Conservation (phyloP, 2,797 vertebrate genomes). For the Nyctalus aviator region DNA sequence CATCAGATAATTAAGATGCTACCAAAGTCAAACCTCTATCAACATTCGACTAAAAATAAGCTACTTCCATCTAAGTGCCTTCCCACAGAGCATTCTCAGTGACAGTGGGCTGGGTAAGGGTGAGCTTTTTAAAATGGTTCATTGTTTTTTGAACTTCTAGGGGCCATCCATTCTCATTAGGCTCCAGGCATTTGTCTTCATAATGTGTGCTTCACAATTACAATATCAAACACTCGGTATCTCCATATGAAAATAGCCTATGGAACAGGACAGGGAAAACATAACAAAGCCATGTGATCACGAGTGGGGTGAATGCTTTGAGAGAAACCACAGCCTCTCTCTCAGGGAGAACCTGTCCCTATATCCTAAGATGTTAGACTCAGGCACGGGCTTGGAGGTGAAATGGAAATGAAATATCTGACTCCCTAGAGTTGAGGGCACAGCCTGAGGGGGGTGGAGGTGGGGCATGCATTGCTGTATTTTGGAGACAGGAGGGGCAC, state of each 20-base stretch:
- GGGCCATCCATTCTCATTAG: constrained; percentile 91
- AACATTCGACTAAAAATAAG: constrained; percentile 80
- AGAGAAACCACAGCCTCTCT: constrained; percentile 70
- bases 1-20: constrained; percentile 80
- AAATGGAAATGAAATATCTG: not conserved
- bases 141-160: constrained; percentile 84
- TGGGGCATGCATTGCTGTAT: not conserved
- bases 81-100: constrained; percentile 64
- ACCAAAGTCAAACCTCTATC: constrained; percentile 78
- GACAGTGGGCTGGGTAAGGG: constrained; percentile 56
- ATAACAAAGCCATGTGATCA: constrained; percentile 79
- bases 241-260: constrained; percentile 89
- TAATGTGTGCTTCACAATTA: constrained; percentile 88
- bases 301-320: constrained; percentile 83
- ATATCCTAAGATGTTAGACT: not conserved
- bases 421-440: not conserved
- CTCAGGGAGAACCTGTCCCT: constrained; percentile 65
- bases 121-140: constrained; percentile 73
- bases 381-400: constrained; percentile 20
- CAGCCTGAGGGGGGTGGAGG: not conserved
- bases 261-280: constrained; percentile 84
- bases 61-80: constrained; percentile 65
- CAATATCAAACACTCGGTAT: constrained; percentile 89
- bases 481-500: not conserved
- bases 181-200: constrained; percentile 88